phyloP scores from a whole-genome alignment of 1,140 invertebrate species.

The Batillaria attramentaria region DNA sequence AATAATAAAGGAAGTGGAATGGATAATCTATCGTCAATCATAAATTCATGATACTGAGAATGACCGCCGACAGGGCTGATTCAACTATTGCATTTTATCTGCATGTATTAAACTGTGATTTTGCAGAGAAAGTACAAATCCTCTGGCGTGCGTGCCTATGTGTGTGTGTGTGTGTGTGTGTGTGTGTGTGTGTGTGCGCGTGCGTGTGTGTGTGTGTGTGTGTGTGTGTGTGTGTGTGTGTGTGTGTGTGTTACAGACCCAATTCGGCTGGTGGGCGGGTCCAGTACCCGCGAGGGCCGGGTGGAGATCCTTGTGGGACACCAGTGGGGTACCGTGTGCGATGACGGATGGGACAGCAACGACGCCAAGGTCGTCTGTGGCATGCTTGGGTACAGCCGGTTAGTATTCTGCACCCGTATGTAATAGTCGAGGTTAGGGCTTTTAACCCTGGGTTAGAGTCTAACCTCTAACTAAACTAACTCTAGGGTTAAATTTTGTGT shows the following conservation, averaged over 20 bases:
- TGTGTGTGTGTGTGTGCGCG: not conserved
- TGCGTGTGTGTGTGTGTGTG: slow-evolving; percentile 19
- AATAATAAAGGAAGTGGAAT: not conserved
- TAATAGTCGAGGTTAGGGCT: too few relatives aligned
- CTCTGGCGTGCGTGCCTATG: not conserved
- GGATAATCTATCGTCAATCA: not conserved
- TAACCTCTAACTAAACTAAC: too few relatives aligned
- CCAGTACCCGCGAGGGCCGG: not conserved
- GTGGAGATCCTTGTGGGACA: slow-evolving; percentile 18
- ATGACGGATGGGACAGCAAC: slow-evolving; percentile 24
- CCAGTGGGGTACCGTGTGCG: slow-evolving; percentile 29
- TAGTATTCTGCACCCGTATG: too few relatives aligned
- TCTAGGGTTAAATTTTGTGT: too few relatives aligned
- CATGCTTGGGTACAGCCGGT: slow-evolving; percentile 22
- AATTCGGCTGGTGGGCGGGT: slow-evolving; percentile 17
- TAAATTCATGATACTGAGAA: not conserved
- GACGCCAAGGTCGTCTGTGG: slow-evolving; percentile 27
- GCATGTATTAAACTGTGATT: not conserved
- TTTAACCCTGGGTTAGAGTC: too few relatives aligned
- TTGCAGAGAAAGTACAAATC: too few relatives aligned
- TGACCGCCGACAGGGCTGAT: not conserved
- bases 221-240: not conserved
- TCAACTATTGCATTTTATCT: not conserved
- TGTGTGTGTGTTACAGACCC: not conserved
- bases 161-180: slow-evolving; percentile 19